Conservation (phyloP, 2,888 invertebrate species). For the Phortica okadai region DNA sequence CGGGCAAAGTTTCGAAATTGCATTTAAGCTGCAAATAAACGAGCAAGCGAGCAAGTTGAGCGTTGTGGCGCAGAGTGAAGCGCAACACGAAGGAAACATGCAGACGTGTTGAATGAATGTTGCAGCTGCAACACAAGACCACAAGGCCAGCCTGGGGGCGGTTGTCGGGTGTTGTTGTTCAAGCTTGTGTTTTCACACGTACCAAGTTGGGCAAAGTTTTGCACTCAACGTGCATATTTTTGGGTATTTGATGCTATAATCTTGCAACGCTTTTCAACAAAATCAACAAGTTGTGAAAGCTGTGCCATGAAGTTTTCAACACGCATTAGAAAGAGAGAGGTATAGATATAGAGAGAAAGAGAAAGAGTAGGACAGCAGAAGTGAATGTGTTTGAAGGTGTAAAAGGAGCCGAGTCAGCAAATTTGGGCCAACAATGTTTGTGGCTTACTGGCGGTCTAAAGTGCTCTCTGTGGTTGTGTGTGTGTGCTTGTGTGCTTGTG, state of each 20-base stretch:
- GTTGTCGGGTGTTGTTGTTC: background rate
- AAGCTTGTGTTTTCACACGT: background rate
- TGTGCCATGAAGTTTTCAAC: background rate
- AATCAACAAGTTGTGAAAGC: background rate
- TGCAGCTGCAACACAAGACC: background rate
- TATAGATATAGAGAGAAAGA: too few relatives aligned
- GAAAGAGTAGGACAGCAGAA: background rate
- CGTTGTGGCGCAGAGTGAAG: background rate
- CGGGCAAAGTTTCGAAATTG: constrained; percentile 52
- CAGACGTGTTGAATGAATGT: background rate
- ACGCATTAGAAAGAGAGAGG: background rate
- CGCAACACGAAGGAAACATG: background rate
- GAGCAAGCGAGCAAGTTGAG: background rate
- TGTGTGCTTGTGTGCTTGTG: background rate
- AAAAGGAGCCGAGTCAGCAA: background rate
- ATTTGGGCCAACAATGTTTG: constrained; percentile 16
- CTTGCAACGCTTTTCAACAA: constrained; percentile 12
- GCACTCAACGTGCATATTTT: constrained; percentile 22
- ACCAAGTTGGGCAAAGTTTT: constrained; percentile 6
- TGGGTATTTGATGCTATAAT: constrained; percentile 20
- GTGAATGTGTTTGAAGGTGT: background rate
- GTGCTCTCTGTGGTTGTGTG: background rate
- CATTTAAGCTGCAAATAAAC: constrained; percentile 49
- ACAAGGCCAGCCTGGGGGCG: background rate
- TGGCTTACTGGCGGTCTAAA: background rate